Percentiles rank a stretch among this genome's conserved stretches.
These are phyloP conservation scores for Rhynchotus rufescens DNA, from an alignment of 2,797 vertebrate genomes.

Conservation along the genomic window DNA sequence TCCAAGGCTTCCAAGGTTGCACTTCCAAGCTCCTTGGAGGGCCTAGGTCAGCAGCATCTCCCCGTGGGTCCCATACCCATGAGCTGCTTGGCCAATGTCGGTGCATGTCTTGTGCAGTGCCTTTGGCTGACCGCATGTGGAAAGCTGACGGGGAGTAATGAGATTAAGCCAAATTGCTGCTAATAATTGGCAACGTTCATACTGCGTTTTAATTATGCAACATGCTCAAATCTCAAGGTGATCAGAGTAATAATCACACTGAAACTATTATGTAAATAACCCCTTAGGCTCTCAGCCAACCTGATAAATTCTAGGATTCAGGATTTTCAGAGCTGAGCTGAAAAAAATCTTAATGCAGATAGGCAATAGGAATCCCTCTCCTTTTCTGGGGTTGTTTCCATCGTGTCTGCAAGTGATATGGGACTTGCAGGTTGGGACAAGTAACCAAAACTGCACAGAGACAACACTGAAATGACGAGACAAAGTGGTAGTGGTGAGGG, in stretches of 20 bases:
- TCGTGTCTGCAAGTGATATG: neutral
- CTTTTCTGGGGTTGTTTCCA: neutral
- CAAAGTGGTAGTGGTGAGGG: neutral
- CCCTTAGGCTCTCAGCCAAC: neutral
- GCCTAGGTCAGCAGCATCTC: neutral
- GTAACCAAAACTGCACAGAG: neutral
- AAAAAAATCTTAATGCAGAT: neutral
- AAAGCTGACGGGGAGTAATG: neutral
- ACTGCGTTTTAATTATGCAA: neutral
- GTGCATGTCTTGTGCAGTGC: neutral
- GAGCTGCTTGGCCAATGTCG: neutral
- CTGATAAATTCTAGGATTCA: neutral
- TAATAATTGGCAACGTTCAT: neutral
- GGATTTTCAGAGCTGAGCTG: neutral
- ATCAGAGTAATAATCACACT: neutral
- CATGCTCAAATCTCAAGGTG: neutral
- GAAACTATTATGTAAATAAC: neutral
- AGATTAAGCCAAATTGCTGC: neutral
- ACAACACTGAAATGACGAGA: neutral
- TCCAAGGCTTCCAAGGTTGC: neutral
- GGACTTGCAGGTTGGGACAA: neutral
- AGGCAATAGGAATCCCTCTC: neutral
- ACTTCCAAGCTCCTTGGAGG: neutral
- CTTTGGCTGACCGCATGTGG: neutral
- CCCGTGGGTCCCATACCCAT: neutral